These are phyloP conservation scores for Ichneumoninae sp. DNA, from an alignment of 2,888 invertebrate genomes.

Conservation along the genomic window DNA sequence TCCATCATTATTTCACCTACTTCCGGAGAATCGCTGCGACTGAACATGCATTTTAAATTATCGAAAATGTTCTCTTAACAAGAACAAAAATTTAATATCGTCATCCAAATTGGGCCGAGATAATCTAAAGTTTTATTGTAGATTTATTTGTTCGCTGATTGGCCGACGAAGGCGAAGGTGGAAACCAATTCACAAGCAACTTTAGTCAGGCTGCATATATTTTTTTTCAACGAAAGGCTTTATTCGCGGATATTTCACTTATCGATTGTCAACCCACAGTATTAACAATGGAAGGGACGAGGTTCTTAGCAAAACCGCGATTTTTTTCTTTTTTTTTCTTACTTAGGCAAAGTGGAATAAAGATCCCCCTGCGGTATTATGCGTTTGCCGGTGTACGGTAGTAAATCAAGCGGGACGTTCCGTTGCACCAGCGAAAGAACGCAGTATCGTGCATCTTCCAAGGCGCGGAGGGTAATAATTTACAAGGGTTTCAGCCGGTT, in stretches of 20 bases:
- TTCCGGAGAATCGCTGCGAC: slow-evolving; percentile 41
- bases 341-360: slow-evolving; percentile 55
- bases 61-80: not conserved
- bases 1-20: slow-evolving; percentile 63
- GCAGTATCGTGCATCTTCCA: slow-evolving; percentile 56
- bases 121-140: not conserved
- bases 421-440: slow-evolving; percentile 40
- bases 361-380: slow-evolving; percentile 2
- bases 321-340: slow-evolving; percentile 23
- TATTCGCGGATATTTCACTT: not conserved
- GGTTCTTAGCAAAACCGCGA: not conserved
- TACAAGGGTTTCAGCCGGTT: slow-evolving; percentile 59
- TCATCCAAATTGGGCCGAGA: not conserved
- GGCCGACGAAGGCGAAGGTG: too few species aligned
- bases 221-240: not conserved
- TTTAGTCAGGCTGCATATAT: too few species aligned
- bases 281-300: not conserved
- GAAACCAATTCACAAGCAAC: too few species aligned
- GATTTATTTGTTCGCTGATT: too few species aligned
- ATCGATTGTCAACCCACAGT: not conserved
- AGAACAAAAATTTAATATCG: too few species aligned
- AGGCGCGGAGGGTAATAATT: slow-evolving; percentile 55
- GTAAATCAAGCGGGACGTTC: slow-evolving; percentile 62
- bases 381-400: slow-evolving; percentile 37
- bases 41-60: slow-evolving; percentile 33